Base-by-base conservation (phyloP, 2,797 vertebrate genomes). In the Euphonia xanthogaster region DNA sequence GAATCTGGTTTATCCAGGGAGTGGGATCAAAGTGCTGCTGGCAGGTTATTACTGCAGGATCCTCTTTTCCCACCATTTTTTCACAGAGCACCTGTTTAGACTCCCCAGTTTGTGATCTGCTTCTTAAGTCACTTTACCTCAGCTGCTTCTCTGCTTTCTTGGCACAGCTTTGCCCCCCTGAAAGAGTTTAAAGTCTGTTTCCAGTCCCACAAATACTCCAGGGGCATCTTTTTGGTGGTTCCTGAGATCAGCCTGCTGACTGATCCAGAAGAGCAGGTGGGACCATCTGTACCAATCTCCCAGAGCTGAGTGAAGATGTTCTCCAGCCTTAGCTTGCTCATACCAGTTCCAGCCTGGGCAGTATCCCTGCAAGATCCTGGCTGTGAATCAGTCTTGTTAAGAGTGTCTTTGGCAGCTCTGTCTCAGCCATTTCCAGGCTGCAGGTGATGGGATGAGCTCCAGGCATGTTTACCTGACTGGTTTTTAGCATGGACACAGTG, bases 141-240 rank as follows among this genome's bases (percentile, higher is more conserved):
- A 0, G 8, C 51, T 55, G 18, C 48, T 67, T 19, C 53, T 68
- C 37, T 50, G 68, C 73, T 72, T 85, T 45, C 35, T 39, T 68
- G 53, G 23, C 31, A 60, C 18, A 3, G 8, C 5, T 11, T 47
- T 33, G 2, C 2, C 5, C 5, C 16, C 8, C 28, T 23, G 1
- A 12, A 20, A 7, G 50, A 6, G 23, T 50, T 42, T 70, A 12
- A 75, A 76, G 16, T 23, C 47, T 75, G 6, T 66, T 73, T 51
- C 44, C 58, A 17, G 55, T 35, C 40, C 67, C 8, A 3, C 19
- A 83, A 15, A 35, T 30, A 42, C n/a, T 76, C 40, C 55, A 90
- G 60, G 20, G 33, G 1, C 53, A 23, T 22, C 21, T 76, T 14
- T 7, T 21, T 54, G 47, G 6, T 79, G 35, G 47, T 12, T 44